Base-by-base conservation (phyloP, 1,140 invertebrate genomes). In the Araneus ventricosus region DNA sequence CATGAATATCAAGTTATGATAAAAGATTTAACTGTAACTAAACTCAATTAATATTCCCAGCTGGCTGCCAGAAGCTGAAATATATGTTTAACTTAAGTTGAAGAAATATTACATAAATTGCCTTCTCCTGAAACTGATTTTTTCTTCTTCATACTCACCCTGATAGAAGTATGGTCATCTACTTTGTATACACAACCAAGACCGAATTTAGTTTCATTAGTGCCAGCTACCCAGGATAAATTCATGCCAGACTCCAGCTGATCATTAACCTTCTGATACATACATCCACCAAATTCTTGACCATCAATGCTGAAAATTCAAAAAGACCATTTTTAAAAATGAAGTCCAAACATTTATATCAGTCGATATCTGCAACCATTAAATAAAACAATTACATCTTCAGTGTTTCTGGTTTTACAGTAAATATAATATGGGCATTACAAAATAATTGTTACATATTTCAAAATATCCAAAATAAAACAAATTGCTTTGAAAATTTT, bases 261-360 rank as follows among this genome's bases (percentile, higher is more conserved):
- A 70, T 97, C 96, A 93, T 97, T 98, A 79, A 99, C 97, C 95
- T 98, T 98, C 95, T 99, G 99, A 96, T 98, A 99, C 95, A 99
- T 97, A 41, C 98, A 98, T 90, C 98, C 98, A 93, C 96, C 97
- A 95, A 99, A 99, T 95, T 99, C 97, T 95, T 98, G 97, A 89
- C 98, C 98, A 96, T 99, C 98, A 95, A 99, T 98, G 93, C 98
- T 99, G 95, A 57, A 86, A 84, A 63, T 61, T 37, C 1, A 24
- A 70, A 34, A 52, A 24, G 4, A 24, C 1, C 17, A 17, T 80
- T 45, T 24, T 85, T n/a, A 52, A 45, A 10, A 85, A 85, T n/a
- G 0, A 88, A 93, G 97, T 98, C 97, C 97, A 99, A 98, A 99
- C 97, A 96, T 97, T 0, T 14, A 75, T 75, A 6, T 24, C 0